These are phyloP conservation scores for Spilosoma lubricipeda DNA, from an alignment of 2,888 invertebrate species.

Conservation along the genomic window DNA sequence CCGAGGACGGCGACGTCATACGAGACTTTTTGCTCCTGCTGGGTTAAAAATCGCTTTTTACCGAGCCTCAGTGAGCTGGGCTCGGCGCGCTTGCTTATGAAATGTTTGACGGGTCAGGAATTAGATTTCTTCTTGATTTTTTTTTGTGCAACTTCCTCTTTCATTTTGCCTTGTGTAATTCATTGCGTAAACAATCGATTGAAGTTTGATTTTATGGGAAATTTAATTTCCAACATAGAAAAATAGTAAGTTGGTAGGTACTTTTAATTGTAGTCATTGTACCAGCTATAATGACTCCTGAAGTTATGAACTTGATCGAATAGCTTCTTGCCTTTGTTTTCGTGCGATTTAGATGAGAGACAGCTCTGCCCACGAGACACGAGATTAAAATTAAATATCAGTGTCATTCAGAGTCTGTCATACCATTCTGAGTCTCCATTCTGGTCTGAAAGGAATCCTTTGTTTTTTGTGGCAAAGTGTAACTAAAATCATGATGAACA, in stretches of 20 bases:
- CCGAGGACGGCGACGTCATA: conserved; percentile 42
- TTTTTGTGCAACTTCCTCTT: conserved; percentile 44
- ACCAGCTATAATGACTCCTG: neutral
- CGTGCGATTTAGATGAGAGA: too few relatives aligned
- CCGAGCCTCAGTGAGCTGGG: conserved; percentile 61
- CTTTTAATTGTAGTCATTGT: neutral
- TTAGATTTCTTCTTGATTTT: conserved; percentile 68
- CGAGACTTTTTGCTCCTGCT: conserved; percentile 61
- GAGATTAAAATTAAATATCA: too few relatives aligned
- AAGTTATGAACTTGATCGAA: neutral
- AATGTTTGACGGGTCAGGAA: conserved; percentile 80
- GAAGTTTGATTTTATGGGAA: neutral
- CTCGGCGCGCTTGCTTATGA: conserved; percentile 72
- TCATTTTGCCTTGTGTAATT: conserved; percentile 26
- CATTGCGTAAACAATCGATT: neutral
- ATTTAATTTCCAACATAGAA: neutral
- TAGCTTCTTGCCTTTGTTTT: too few relatives aligned
- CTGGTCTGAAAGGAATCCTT: too few relatives aligned
- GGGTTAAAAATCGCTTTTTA: conserved; percentile 71
- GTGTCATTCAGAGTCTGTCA: too few relatives aligned
- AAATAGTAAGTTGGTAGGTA: too few relatives aligned
- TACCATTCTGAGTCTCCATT: too few relatives aligned
- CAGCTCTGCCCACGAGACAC: too few relatives aligned
- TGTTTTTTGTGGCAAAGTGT: too few relatives aligned
- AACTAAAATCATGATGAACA: too few relatives aligned